Base-by-base conservation (phyloP, 2,797 vertebrate species). In the Hemibagrus guttatus region DNA sequence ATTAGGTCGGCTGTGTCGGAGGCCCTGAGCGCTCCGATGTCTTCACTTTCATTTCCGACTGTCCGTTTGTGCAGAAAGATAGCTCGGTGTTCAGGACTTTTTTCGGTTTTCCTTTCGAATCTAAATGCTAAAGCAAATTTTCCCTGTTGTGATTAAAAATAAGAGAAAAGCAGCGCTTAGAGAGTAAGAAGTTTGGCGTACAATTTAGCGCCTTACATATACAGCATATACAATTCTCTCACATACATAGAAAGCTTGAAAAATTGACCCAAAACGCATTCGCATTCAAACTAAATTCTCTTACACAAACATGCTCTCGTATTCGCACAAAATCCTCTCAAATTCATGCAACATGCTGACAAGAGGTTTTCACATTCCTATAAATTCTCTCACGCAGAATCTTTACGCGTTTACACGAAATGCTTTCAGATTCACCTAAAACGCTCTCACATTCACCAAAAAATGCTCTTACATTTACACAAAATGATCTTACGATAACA, bases 71-170 rank as follows among this genome's bases (percentile, higher is more conserved):
- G 19, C 52, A 19, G n/a, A 76, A 13, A 31, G 74, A 76, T n/a
- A 5, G n/a, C 14, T 28, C 49, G 0, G 16, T 0, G 26, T 8
- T 52, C 0, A 16, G 17, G 11, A 19, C n/a, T 31, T 14, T 0
- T 19, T 4, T 52, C n/a, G 23, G 49, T 52, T 52, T 75, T 52
- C 16, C 46, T 0, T n/a, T n/a, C 0, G 8, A 54, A 75, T 54
- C 23, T 21, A 76, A 17, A 74, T 26, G 6, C 49, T 0, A 54
- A 2, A 13, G 19, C 31, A 13, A 56, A 21, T 12, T 35, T 78
- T 31, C 13, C 11, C 1, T 1, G 9, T 21, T 35, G 52, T 12
- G 12, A 13, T 78, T 35, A 21, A 31, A 35, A 39, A 68, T 3
- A 46, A 12, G 21, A 31, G 42, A 35, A 39, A 69, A 39, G 6